phyloP scores from a whole-genome alignment of 92 coral and sea anemone genomes.

The Porites cylindrica region DNA sequence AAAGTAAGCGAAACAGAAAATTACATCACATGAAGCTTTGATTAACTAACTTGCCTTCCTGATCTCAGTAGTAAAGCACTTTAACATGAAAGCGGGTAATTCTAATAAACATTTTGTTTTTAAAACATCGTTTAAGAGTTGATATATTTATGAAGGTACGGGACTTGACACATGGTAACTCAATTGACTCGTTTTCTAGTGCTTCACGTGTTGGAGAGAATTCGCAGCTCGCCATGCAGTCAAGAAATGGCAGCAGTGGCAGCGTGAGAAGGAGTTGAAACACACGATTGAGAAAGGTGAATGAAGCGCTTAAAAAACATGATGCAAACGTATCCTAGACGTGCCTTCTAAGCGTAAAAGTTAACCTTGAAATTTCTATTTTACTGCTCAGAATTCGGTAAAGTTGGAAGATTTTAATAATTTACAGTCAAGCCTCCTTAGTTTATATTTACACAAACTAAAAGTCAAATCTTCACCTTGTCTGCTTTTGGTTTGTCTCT shows the following conservation, averaged over 20 bases:
- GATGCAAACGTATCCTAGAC: too few relatives aligned
- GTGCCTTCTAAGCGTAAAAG: too few relatives aligned
- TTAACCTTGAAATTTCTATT: too few relatives aligned
- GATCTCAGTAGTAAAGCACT: background rate
- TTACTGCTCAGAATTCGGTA: too few relatives aligned
- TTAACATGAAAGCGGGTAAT: background rate
- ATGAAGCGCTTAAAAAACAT: background rate
- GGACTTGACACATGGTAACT: background rate
- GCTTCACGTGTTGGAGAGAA: constrained; percentile 70
- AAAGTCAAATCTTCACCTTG: too few relatives aligned
- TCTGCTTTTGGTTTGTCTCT: background rate
- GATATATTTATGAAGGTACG: too few relatives aligned
- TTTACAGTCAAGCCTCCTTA: too few relatives aligned
- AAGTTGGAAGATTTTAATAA: too few relatives aligned
- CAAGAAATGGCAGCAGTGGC: constrained; percentile 53
- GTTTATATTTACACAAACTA: too few relatives aligned
- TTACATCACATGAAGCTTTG: background rate
- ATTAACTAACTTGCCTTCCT: background rate
- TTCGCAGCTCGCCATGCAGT: constrained; percentile 72
- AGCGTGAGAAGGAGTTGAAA: constrained; percentile 59
- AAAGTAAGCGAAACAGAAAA: constrained; percentile 1
- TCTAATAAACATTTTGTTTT: too few relatives aligned
- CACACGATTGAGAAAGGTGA: constrained; percentile 69
- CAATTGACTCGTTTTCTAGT: constrained; percentile 39
- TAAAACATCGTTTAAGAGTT: background rate